phyloP scores from a whole-genome alignment of 2,888 invertebrate species.

The Ophion slaviceki region DNA sequence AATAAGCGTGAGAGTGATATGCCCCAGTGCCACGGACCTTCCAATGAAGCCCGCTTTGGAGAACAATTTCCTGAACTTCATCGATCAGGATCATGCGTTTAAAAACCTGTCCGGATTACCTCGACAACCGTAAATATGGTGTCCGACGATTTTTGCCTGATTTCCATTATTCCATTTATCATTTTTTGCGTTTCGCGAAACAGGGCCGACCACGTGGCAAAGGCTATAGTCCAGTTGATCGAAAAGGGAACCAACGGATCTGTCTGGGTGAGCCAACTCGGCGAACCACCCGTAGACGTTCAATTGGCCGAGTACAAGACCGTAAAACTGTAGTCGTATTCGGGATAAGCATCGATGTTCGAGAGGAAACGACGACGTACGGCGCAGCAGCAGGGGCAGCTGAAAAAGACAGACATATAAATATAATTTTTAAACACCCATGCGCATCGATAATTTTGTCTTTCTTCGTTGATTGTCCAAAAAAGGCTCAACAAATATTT shows the following conservation, averaged over 20 bases:
- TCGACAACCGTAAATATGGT: constrained; percentile 75
- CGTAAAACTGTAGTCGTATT: neutral
- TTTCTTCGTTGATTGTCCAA: too few species aligned
- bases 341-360: neutral
- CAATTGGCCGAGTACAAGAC: constrained; percentile 62
- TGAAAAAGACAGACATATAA: too few species aligned
- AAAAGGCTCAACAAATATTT: too few species aligned
- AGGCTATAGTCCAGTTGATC: constrained; percentile 74
- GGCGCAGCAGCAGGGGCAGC: too few species aligned
- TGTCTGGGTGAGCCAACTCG: constrained; percentile 74
- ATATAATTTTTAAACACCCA: too few species aligned
- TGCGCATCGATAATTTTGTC: too few species aligned
- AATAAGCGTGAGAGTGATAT: constrained; percentile 78
- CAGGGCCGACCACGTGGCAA: constrained; percentile 75
- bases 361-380: neutral
- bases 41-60: constrained; percentile 70
- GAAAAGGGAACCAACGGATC: constrained; percentile 73
- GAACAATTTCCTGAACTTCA: constrained; percentile 70
- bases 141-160: neutral
- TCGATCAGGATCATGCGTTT: constrained; percentile 72
- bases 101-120: constrained; percentile 67
- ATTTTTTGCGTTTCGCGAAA: neutral
- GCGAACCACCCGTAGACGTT: constrained; percentile 72
- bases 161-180: neutral
- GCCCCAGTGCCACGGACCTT: constrained; percentile 79